These are phyloP conservation scores for Urocolius indicus DNA, from an alignment of 2,113 vertebrate species.

Conservation along the genomic window DNA sequence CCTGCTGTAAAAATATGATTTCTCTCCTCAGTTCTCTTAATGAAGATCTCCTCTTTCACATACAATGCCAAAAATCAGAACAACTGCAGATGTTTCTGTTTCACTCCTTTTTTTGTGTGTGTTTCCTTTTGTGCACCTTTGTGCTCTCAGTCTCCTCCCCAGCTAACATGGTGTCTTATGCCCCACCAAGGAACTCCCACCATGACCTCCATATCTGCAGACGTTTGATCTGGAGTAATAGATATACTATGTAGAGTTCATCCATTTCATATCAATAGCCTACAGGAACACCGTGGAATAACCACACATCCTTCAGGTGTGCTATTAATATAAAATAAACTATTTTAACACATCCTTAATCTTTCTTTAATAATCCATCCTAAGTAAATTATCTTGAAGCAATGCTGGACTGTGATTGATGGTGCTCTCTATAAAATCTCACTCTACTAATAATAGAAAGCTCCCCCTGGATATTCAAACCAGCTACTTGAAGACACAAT, in stretches of 20 bases:
- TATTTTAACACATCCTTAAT: slow-evolving; percentile 55
- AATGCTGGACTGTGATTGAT: slow-evolving; percentile 38
- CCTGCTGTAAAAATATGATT: neutral
- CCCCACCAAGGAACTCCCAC: neutral
- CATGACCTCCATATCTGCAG: neutral
- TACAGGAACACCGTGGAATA: slow-evolving; percentile 8
- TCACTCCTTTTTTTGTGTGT: neutral
- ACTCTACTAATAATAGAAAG: neutral
- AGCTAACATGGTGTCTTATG: neutral
- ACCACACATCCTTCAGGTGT: slow-evolving; percentile 34
- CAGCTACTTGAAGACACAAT: neutral
- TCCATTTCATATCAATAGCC: slow-evolving; percentile 2
- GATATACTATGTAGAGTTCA: neutral
- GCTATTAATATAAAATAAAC: slow-evolving; percentile 55
- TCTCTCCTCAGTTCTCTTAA: neutral
- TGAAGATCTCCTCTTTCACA: neutral
- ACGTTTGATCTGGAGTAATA: accelerated
- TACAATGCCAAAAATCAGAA: neutral
- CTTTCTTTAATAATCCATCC: slow-evolving; percentile 61
- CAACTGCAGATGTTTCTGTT: neutral
- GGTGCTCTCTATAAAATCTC: neutral
- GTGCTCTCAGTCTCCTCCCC: neutral
- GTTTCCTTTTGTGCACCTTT: neutral
- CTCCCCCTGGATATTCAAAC: neutral
- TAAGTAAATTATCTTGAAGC: slow-evolving; percentile 54